phyloP scores from a whole-genome alignment of 1,140 invertebrate genomes.

The Heliconius nattereri region DNA sequence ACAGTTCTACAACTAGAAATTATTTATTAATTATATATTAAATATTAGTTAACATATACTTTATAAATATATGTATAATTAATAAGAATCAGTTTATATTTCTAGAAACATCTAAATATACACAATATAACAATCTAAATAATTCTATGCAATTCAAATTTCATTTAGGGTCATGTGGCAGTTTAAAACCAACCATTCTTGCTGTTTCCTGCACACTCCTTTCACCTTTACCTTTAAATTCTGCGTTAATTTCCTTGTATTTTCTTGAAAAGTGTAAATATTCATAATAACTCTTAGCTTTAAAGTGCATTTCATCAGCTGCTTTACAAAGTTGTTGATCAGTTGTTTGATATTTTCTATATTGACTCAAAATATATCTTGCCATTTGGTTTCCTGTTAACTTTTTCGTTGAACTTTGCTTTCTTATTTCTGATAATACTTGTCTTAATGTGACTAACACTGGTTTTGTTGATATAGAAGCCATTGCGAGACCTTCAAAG shows the following conservation, averaged over 20 bases:
- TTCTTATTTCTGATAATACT: conserved; percentile 83
- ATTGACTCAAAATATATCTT: conserved; percentile 87
- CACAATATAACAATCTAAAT: too few species aligned
- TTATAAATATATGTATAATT: too few species aligned
- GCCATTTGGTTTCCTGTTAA: conserved; percentile 83
- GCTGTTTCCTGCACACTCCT: conserved; percentile 88
- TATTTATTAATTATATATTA: too few species aligned
- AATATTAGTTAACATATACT: too few species aligned
- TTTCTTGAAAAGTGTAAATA: conserved; percentile 86
- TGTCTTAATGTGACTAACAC: conserved; percentile 81
- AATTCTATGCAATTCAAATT: neutral
- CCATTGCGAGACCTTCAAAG: conserved; percentile 74
- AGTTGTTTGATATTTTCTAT: conserved; percentile 87
- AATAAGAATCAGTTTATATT: too few species aligned
- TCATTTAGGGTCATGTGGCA: conserved; percentile 89
- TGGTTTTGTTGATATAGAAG: conserved; percentile 73
- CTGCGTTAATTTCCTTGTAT: conserved; percentile 85
- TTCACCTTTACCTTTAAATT: conserved; percentile 90
- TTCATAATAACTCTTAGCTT: conserved; percentile 88
- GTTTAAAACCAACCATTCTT: conserved; percentile 90
- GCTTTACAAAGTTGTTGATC: conserved; percentile 91
- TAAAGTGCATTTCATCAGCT: conserved; percentile 86
- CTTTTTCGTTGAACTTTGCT: conserved; percentile 76
- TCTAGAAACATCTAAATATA: too few species aligned
- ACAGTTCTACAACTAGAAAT: too few species aligned